Conservation (phyloP, 2,888 invertebrate genomes). For the Helleia helle region DNA sequence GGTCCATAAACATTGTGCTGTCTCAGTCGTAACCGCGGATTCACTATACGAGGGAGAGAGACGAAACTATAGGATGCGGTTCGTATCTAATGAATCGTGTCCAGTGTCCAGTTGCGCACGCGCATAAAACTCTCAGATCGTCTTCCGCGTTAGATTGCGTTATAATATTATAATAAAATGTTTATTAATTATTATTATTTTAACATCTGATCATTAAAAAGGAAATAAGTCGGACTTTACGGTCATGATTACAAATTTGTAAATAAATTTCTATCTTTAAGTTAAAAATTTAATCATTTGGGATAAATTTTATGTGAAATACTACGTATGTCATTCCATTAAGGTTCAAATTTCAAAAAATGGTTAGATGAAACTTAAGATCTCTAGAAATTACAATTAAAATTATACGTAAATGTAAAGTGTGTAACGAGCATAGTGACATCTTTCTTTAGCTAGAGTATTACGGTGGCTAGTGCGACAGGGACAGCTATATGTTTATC, state of each 20-base stretch:
- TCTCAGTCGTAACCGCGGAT: slow-evolving; percentile 34
- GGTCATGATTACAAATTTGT: neutral
- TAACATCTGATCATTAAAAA: too few species aligned
- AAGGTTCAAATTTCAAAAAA: slow-evolving; percentile 30
- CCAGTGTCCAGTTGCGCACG: slow-evolving; percentile 56
- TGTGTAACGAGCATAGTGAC: slow-evolving; percentile 25
- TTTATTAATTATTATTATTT: too few species aligned
- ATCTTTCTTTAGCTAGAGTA: slow-evolving; percentile 29
- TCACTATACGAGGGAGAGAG: slow-evolving; percentile 33
- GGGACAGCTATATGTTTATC: slow-evolving; percentile 33
- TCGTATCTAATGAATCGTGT: slow-evolving; percentile 64
- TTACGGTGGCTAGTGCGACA: slow-evolving; percentile 26
- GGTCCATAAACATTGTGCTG: slow-evolving; percentile 53
- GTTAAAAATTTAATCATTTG: slow-evolving; percentile 29
- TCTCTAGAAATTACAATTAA: slow-evolving; percentile 16
- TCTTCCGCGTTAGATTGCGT: slow-evolving; percentile 16
- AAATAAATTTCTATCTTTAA: slow-evolving; percentile 16
- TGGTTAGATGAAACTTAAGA: slow-evolving; percentile 15
- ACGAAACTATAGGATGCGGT: slow-evolving; percentile 45
- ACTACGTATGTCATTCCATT: slow-evolving; percentile 15
- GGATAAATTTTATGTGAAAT: slow-evolving; percentile 41
- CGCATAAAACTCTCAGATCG: slow-evolving; percentile 48
- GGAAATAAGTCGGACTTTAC: too few species aligned
- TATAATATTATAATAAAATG: neutral
- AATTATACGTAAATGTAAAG: slow-evolving; percentile 40